Evolutionary conservation across 2,113 vertebrate genomes (phyloP), one percentile per base, ranked within the genome.

Genomic region (Eretmochelys imbricata): DNA sequence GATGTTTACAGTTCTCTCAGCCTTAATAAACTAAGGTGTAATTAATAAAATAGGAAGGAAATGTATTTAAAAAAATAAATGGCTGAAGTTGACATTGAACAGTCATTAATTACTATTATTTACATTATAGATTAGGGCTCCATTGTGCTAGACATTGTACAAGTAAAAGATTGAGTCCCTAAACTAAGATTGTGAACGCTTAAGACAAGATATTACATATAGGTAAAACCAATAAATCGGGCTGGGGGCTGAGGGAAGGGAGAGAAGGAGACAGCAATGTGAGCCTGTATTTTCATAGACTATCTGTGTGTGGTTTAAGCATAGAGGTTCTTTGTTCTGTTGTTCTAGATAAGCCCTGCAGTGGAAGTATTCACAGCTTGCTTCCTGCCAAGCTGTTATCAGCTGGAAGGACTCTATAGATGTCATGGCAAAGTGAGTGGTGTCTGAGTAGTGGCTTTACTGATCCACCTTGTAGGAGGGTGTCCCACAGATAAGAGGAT

Each of bases 351-450:
- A 46, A 89, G n/a, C 0, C 1, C 3, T 1, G 38, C 50, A 35
- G 65, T 17, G 22, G 8, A 55, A 38, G 17, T 80, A 46, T 49
- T 62, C 20, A 0, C 4, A 38, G 10, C 53, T 1, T 84, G 38
- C 38, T 51, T 0, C 46, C 79, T 17, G 22, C 62, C 79, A 82
- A 35, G 5, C 51, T 0, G 0, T 7, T 91, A 25, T 35, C 38
- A 24, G 19, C 14, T 85, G 50, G 35, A 57, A n/a, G 8, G 0
- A 0, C 53, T 1, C 76, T 59, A 53, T 0, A 0, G 65, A 29
- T 17, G 29, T 29, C 80, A 59, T 0, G 0, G 46, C 51, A 84
- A 84, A 91, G 46, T 16, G 1, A 2, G 55, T 13, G 62, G 5
- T 35, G 38, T 78, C 38, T 72, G 80, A 12, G 57, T 3, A 0